Conservation (phyloP, 2,888 invertebrate genomes). For the Microplitis deprimator region DNA sequence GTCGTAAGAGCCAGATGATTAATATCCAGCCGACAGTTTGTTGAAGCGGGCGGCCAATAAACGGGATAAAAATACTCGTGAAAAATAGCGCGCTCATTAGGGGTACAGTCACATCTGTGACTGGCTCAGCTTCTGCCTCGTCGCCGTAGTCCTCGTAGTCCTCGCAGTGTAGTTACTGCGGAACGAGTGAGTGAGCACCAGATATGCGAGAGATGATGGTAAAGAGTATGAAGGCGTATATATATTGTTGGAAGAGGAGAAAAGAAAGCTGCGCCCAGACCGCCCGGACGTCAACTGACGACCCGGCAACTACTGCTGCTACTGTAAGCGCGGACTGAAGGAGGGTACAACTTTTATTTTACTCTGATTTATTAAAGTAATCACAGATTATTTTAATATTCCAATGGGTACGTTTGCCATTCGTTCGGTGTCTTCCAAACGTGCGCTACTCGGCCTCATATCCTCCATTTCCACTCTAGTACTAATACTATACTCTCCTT, state of each 20-base stretch:
- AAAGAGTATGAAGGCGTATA: conserved; percentile 24
- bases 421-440: conserved; percentile 63
- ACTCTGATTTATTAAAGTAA: conserved; percentile 68
- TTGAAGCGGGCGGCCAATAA: conserved; percentile 71
- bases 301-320: neutral
- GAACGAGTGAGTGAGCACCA: neutral
- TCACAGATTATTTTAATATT: conserved; percentile 70
- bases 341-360: conserved; percentile 21
- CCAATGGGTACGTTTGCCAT: conserved; percentile 60
- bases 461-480: neutral
- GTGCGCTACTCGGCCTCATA: conserved; percentile 23
- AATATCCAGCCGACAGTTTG: conserved; percentile 71
- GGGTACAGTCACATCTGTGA: conserved; percentile 71
- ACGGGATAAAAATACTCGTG: conserved; percentile 72
- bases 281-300: conserved; percentile 43
- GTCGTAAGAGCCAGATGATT: conserved; percentile 69
- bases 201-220: neutral
- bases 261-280: conserved; percentile 38
- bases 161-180: neutral
- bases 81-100: conserved; percentile 72
- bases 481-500: neutral
- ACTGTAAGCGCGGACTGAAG: conserved; percentile 36
- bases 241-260: conserved; percentile 21
- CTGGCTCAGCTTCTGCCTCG: conserved; percentile 53
- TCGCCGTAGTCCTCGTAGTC: conserved; percentile 15